Base-by-base conservation (phyloP, 1,140 invertebrate species). In the Diplogasteroides magnus region DNA sequence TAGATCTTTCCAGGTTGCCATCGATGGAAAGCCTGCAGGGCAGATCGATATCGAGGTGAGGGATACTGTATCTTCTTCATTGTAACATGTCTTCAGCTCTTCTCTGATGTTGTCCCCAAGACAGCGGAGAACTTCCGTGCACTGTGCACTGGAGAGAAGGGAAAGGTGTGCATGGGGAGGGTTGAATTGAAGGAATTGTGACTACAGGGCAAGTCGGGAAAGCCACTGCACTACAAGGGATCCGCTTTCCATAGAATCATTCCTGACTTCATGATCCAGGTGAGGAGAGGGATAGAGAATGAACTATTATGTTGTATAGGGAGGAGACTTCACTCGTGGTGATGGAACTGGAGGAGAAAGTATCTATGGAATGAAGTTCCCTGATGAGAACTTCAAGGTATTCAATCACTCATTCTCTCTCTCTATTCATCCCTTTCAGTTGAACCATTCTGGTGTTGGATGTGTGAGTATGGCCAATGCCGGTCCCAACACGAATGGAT, bases 291-390 rank as follows among this genome's bases (percentile, higher is more conserved):
- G 28, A 26, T 26, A 11, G 15, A 29, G n/a, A 26, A 29, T 28
- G n/a, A 26, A 31, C 14, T 29, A 64, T 64, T 64, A 15, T 13
- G 29, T 19, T 64, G 19, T 71, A 28, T 94, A 72, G 70, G 70
- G 70, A 60, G 92, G 92, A 73, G 93, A 97, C 83, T 96, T 95
- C 82, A 95, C 92, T 90, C 91, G 85, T 58, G 69, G 72, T 32
- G 93, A 95, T 84, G 92, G 93, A 81, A 96, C 93, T 84, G 93
- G 93, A 67, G 94, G 93, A 65, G 92, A 93, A 85, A 94, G 92
- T 74, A 95, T 96, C 83, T 96, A 94, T 78, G 94, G 94, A 25
- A 87, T 88, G 71, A 94, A 94, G 85, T 97, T 97, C 29, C 68
- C 75, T 55, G 64, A 66, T 27, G 71, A 71, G 65, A 72, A 68